A percentile compares a stretch with the other conserved stretches of the same genome.
phyloP scores from a whole-genome alignment of 2,113 vertebrate genomes.

The Panurus biarmicus region DNA sequence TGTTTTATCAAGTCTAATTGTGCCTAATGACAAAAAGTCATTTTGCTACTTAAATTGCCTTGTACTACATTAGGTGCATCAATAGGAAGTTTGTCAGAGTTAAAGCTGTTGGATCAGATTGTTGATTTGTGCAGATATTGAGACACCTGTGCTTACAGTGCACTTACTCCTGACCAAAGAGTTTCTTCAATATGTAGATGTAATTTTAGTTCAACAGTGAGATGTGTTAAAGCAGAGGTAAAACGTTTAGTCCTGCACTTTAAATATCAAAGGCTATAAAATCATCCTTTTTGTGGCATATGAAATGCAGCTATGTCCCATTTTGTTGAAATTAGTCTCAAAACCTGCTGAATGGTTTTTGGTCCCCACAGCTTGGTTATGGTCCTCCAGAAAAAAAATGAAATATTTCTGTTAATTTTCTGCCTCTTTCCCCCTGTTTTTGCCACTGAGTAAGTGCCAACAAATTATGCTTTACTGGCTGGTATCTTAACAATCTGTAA shows the following conservation, averaged over 20 bases:
- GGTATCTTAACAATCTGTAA: conserved; percentile 21
- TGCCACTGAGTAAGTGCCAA: background rate
- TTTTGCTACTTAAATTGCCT: background rate
- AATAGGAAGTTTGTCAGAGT: background rate
- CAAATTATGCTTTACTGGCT: background rate
- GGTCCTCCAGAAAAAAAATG: background rate
- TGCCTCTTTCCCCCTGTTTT: background rate
- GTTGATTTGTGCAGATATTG: background rate
- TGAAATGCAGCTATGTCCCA: background rate
- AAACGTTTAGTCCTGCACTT: background rate
- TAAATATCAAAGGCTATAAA: background rate
- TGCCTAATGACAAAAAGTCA: background rate
- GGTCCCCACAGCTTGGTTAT: background rate
- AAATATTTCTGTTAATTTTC: background rate
- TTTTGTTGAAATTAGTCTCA: conserved; percentile 6
- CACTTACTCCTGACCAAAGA: background rate
- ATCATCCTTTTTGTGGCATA: background rate
- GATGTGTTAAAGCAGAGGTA: background rate
- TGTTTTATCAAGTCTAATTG: background rate
- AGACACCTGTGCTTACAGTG: background rate
- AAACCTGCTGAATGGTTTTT: background rate
- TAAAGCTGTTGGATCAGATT: background rate
- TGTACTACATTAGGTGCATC: background rate
- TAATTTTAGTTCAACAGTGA: background rate
- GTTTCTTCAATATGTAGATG: background rate